Conservation (phyloP, 2,797 vertebrate genomes). For the Furcifer pardalis region DNA sequence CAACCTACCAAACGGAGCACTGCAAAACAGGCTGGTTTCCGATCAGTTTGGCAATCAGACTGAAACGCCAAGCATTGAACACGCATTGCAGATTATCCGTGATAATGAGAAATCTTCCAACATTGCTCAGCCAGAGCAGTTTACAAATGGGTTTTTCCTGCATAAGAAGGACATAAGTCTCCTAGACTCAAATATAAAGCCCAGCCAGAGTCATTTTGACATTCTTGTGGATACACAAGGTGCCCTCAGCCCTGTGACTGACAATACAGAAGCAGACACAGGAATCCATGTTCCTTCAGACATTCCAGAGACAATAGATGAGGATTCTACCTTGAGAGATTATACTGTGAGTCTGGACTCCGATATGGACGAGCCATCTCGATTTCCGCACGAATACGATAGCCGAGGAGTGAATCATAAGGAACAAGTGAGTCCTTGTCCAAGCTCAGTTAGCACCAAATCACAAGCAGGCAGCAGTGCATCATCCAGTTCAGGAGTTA, state of each 20-base stretch:
- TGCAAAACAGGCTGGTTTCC: slow-evolving; percentile 72
- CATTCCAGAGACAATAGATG: slow-evolving; percentile 94
- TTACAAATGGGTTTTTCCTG: slow-evolving; percentile 93
- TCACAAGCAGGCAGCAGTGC: slow-evolving; percentile 88
- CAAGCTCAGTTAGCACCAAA: slow-evolving; percentile 83
- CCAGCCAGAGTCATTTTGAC: slow-evolving; percentile 78
- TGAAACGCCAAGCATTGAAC: slow-evolving; percentile 89
- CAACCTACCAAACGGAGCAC: slow-evolving; percentile 84
- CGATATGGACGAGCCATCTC: slow-evolving; percentile 86
- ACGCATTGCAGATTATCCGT: slow-evolving; percentile 93
- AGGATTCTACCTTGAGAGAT: slow-evolving; percentile 95
- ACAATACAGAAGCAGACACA: slow-evolving; percentile 93
- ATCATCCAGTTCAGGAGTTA: slow-evolving; percentile 84
- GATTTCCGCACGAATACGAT: slow-evolving; percentile 86
- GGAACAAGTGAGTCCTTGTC: slow-evolving; percentile 86
- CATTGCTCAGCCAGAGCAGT: slow-evolving; percentile 77
- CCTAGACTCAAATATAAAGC: slow-evolving; percentile 75
- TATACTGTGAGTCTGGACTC: slow-evolving; percentile 95
- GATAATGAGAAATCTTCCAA: slow-evolving; percentile 82
- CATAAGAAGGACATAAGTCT: slow-evolving; percentile 83
- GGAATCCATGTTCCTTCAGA: slow-evolving; percentile 94
- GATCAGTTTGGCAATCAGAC: slow-evolving; percentile 82
- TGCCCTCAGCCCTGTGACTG: slow-evolving; percentile 81
- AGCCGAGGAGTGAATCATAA: slow-evolving; percentile 76
- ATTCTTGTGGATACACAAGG: slow-evolving; percentile 84